These are phyloP conservation scores for Eurypyga helias DNA, from an alignment of 2,113 vertebrate genomes.

Conservation along the genomic window DNA sequence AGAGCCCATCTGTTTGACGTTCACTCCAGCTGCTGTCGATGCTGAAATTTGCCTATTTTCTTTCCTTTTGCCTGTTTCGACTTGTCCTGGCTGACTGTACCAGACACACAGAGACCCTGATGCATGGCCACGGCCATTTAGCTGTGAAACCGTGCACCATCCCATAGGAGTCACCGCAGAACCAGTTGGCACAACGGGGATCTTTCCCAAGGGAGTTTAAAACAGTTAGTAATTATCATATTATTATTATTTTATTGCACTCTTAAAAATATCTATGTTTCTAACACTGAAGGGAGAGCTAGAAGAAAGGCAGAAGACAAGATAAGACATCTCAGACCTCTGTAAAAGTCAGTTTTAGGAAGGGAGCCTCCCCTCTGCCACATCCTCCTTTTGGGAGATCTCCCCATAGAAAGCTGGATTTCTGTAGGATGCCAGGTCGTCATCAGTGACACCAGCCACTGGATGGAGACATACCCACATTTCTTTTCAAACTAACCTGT, in stretches of 20 bases:
- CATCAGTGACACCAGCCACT: not conserved
- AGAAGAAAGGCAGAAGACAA: not conserved
- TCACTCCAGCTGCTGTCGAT: constrained; percentile 82
- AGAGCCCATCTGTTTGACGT: constrained; percentile 85
- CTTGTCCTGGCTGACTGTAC: constrained; percentile 52
- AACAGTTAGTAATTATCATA: not conserved
- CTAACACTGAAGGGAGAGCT: not conserved
- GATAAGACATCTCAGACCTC: not conserved
- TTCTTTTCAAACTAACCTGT: not conserved
- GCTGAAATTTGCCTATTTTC: constrained; percentile 74
- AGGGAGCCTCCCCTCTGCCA: not conserved
- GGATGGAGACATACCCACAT: not conserved
- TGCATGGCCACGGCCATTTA: not conserved
- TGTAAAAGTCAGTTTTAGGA: not conserved
- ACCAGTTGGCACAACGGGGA: not conserved
- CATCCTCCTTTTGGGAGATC: not conserved
- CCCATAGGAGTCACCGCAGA: not conserved
- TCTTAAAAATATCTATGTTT: not conserved
- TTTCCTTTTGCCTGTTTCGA: constrained; percentile 55
- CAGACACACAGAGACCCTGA: not conserved
- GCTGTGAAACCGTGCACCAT: not conserved
- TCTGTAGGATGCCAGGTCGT: not conserved
- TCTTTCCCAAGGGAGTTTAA: not conserved
- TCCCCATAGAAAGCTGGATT: not conserved
- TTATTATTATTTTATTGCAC: not conserved